These are phyloP conservation scores for Calameuta pallipes DNA, from an alignment of 2,888 invertebrate species.

Conservation along the genomic window DNA sequence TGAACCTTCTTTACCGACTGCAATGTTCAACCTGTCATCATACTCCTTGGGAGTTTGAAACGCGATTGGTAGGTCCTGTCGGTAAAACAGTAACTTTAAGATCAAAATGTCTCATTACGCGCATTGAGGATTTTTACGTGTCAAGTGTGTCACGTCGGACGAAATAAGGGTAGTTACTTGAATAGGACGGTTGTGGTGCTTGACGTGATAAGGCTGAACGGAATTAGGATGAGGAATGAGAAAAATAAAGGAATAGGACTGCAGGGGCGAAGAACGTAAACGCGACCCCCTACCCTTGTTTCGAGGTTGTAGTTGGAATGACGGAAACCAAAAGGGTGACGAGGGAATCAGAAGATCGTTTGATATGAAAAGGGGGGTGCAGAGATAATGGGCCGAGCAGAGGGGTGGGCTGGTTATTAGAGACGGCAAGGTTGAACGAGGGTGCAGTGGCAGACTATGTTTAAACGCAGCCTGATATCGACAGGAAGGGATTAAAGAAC, in stretches of 20 bases:
- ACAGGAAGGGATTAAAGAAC: background rate
- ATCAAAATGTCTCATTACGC: background rate
- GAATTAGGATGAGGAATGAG: background rate
- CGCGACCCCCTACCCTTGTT: constrained; percentile 2
- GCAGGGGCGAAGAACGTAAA: constrained; percentile 11
- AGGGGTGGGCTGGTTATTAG: background rate
- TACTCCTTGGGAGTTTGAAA: background rate
- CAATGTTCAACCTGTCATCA: too few species aligned
- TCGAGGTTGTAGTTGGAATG: background rate
- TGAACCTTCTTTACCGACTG: background rate
- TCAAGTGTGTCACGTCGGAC: background rate
- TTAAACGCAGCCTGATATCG: background rate
- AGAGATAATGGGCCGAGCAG: background rate
- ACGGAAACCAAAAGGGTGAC: background rate
- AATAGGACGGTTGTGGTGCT: background rate
- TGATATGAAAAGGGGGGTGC: background rate
- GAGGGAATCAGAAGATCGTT: background rate
- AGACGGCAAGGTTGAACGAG: background rate
- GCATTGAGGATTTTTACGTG: background rate
- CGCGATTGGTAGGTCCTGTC: background rate
- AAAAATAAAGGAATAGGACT: background rate
- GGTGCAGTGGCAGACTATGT: background rate
- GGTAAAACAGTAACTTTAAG: background rate
- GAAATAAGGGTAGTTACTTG: background rate
- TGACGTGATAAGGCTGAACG: constrained; percentile 10